Conservation (phyloP, 2,888 invertebrate genomes). For the Camponotus fellah region DNA sequence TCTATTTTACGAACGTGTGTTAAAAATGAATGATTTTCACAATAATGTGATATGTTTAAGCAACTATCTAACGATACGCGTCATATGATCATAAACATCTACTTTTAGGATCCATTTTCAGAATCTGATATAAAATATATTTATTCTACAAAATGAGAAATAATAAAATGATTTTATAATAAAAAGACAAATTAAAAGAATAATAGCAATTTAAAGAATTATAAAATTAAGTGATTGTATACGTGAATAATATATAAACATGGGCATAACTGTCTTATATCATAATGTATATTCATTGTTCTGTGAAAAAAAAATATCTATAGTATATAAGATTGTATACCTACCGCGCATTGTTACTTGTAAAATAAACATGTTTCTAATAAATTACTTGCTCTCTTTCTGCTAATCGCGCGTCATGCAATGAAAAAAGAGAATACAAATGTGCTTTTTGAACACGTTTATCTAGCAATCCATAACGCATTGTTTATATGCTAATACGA, state of each 20-base stretch:
- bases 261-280: conserved; percentile 57
- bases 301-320: conserved; percentile 59
- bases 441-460: conserved; percentile 88
- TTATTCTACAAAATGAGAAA: conserved; percentile 11
- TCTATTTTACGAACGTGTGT: conserved; percentile 26
- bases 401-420: no score
- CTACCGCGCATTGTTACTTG: conserved; percentile 78
- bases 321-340: conserved; percentile 77
- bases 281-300: conserved; percentile 62
- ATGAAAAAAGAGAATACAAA: conserved; percentile 88
- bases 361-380: conserved; percentile 81
- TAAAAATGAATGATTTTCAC: conserved; percentile 31
- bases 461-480: conserved; percentile 90
- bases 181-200: conserved; percentile 53
- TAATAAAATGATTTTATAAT: conserved; percentile 55
- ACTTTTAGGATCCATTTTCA: conserved; percentile 4
- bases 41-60: conserved; percentile 17
- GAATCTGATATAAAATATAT: conserved; percentile 15
- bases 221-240: conserved; percentile 61
- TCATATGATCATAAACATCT: conserved; percentile 18
- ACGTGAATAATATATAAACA: conserved; percentile 61
- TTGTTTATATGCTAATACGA: conserved; percentile 93
- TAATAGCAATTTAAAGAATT: conserved; percentile 30
- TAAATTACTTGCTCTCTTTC: conserved; percentile 53
- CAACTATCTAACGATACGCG: conserved; percentile 26